Evolutionary conservation across 2,888 invertebrate genomes (phyloP).

Genomic region (Drosophila demipolita): DNA sequence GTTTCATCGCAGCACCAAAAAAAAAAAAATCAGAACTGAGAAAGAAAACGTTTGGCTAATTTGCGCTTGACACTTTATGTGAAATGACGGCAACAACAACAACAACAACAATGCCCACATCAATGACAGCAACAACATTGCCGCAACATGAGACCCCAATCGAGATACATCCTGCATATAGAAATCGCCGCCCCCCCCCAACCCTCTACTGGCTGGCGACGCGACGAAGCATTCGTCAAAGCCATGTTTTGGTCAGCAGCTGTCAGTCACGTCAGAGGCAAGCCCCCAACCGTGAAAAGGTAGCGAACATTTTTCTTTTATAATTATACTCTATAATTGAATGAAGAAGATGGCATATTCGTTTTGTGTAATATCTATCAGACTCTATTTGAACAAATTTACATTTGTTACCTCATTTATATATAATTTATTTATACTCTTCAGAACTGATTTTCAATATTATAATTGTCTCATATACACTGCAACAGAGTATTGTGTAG

Average conservation of each 20-base stretch:
- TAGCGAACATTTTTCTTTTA: conserved; percentile 38
- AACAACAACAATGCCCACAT: conserved; percentile 4
- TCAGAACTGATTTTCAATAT: not conserved
- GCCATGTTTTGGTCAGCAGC: conserved; percentile 58
- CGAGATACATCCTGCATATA: conserved; percentile 21
- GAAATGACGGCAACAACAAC: conserved; percentile 47
- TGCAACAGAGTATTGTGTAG: not conserved
- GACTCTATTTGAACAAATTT: not conserved
- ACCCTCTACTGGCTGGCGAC: conserved; percentile 7
- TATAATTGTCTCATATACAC: not conserved
- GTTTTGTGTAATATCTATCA: not conserved
- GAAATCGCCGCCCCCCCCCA: not conserved
- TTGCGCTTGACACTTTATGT: conserved; percentile 77
- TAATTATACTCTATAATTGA: conserved; percentile 13
- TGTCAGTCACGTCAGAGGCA: conserved; percentile 48
- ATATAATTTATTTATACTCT: not conserved
- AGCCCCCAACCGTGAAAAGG: conserved; percentile 8
- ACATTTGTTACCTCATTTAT: not conserved
- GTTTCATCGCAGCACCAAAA: conserved; percentile 19
- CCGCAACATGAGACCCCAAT: conserved; percentile 58
- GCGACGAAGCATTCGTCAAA: conserved; percentile 31
- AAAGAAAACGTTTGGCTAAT: conserved; percentile 73
- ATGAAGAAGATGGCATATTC: not conserved
- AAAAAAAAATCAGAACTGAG: not conserved
- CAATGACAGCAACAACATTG: conserved; percentile 34